Evolutionary conservation across 2,113 vertebrate species (phyloP).

Genomic region (Todiramphus chloris): DNA sequence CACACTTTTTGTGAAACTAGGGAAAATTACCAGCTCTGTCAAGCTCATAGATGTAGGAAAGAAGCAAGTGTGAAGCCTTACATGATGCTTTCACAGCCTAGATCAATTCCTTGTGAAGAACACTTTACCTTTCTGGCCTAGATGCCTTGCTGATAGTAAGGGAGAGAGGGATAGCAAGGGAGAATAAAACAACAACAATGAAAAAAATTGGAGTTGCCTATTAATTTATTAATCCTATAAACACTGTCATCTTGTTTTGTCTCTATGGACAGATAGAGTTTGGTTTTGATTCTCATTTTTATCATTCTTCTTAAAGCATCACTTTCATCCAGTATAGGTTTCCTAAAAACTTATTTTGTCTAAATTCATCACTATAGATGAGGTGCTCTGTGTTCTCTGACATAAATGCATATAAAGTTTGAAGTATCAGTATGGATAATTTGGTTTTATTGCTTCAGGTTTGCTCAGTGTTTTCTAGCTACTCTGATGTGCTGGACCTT

Average conservation of each 20-base stretch:
- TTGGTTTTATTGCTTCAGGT: slow-evolving; percentile 19
- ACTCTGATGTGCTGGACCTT: background rate
- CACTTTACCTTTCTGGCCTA: background rate
- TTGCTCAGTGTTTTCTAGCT: background rate
- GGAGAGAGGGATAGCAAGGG: background rate
- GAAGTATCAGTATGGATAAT: background rate
- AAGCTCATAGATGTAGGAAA: background rate
- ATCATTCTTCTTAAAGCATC: background rate
- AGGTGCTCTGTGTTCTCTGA: background rate
- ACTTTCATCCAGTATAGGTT: background rate
- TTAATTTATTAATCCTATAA: background rate
- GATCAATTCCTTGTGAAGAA: background rate
- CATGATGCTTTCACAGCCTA: fast-evolving
- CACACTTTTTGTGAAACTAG: background rate
- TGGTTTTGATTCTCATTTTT: background rate
- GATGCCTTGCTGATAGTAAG: background rate
- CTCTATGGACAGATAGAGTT: background rate
- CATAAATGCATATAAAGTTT: slow-evolving; percentile 28
- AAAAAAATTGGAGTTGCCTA: background rate
- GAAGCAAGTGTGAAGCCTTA: background rate
- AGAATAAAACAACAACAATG: background rate
- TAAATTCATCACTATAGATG: background rate
- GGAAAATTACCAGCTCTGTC: background rate
- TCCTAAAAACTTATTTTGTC: background rate
- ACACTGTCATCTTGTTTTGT: background rate